Base-by-base conservation (phyloP, 2,888 invertebrate genomes). In the Abrostola triplasia region DNA sequence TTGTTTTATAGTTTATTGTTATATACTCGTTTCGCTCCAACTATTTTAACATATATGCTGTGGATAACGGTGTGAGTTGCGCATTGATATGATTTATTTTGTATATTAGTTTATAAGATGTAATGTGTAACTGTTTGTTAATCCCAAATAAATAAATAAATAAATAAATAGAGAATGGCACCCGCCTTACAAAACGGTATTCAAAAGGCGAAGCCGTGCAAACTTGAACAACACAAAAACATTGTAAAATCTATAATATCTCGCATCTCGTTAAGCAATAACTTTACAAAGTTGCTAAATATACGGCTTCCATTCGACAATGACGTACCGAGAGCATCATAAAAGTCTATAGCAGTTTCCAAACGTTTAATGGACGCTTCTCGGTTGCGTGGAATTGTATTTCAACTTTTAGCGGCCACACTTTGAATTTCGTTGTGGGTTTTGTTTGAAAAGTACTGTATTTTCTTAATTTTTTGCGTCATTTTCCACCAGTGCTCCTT, bases 281-380 rank as follows among this genome's bases (percentile, higher is more conserved):
- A 84, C 74, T 77, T 80, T 70, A 86, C 87, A 86, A 85, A 84
- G 84, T 87, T 82, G 77, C 82, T 79, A 81, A 86, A 85, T 86
- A 84, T 83, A 84, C 74, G 81, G 74, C 75, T 74, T 69, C 70
- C 70, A 47, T 64, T 84, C 78, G 67, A 79, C 82, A 82, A 80
- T 81, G 82, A 83, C 75, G 82, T 80, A 80, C 77, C 64, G 76
- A 83, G 79, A 81, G 81, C 77, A 77, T 84, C 84, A 84, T 88
- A 87, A 88, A 88, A 86, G 85, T 85, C 85, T 77, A 77, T 71
- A 82, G 79, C 77, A 82, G 80, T 84, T 84, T 82, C 80, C 74
- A 76, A 82, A 83, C 83, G 80, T 78, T 83, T 83, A 85, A 87
- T 84, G 75, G 84, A 71, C 77, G 83, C 75, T 77, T 70, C 74